Evolutionary conservation across 2,113 vertebrate species (phyloP).

Genomic region (Tachysurus vachellii): DNA sequence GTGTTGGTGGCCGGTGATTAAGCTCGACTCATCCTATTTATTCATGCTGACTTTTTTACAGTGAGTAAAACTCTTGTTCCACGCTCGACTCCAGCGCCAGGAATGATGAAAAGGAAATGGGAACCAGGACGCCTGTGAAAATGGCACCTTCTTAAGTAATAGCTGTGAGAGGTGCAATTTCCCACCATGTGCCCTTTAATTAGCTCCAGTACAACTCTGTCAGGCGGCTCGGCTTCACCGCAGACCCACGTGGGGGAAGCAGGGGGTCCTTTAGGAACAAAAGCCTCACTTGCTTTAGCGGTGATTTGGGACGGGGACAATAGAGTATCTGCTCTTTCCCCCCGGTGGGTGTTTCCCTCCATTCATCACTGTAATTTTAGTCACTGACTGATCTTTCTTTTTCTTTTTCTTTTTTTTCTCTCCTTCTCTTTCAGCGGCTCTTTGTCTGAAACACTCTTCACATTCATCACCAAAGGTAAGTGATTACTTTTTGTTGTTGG

Average conservation of each 20-base stretch:
- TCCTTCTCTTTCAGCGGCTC: conserved; percentile 78
- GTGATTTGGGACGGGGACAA: not conserved
- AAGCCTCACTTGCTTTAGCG: not conserved
- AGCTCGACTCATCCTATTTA: not conserved
- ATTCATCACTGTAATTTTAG: conserved; percentile 52
- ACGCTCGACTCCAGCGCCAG: not conserved
- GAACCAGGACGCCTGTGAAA: conserved; percentile 8
- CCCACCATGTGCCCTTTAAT: not conserved
- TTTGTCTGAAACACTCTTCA: conserved; percentile 80
- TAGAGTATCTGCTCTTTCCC: conserved; percentile 11
- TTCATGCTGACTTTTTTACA: not conserved
- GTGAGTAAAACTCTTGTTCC: not conserved
- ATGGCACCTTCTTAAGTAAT: conserved; percentile 20
- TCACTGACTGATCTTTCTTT: conserved; percentile 45
- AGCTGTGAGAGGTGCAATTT: conserved; percentile 6
- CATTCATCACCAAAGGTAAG: conserved; percentile 83
- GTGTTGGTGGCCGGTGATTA: not conserved
- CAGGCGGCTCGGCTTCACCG: not conserved
- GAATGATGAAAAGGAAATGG: conserved; percentile 17
- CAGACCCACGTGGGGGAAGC: not conserved
- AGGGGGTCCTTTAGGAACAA: conserved; percentile 20
- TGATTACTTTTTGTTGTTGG: not conserved
- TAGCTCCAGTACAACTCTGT: not conserved
- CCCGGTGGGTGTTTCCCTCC: conserved; percentile 10
- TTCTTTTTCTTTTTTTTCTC: conserved; percentile 55